Percentiles rank a stretch among this genome's conserved stretches.
Evolutionary conservation across 2,113 vertebrate genomes (phyloP).

Genomic region (Xiphias gladius): DNA sequence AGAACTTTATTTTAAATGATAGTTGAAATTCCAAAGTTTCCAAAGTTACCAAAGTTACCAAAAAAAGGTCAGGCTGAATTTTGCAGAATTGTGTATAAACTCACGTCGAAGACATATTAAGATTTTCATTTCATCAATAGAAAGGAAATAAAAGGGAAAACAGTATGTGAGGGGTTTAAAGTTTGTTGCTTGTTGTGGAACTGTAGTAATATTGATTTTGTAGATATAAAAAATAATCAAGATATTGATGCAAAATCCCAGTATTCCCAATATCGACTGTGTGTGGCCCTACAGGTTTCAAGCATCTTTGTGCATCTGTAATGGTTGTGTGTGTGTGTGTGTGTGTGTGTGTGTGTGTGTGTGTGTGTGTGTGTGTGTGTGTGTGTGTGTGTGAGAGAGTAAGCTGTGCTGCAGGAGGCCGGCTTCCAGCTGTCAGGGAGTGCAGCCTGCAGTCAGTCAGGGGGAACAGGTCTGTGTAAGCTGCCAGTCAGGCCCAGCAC

Average conservation of each 20-base stretch:
- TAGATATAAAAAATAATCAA: slow-evolving; percentile 20
- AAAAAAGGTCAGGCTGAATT: too few species aligned
- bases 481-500: slow-evolving; percentile 79
- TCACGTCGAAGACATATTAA: background rate
- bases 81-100: background rate
- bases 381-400: slow-evolving; percentile 14
- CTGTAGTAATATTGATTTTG: background rate
- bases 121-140: background rate
- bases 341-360: slow-evolving; percentile 11
- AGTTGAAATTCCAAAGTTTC: background rate
- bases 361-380: slow-evolving; percentile 11
- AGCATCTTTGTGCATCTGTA: slow-evolving; percentile 31
- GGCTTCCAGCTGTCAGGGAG: slow-evolving; percentile 76
- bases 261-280: slow-evolving; percentile 5
- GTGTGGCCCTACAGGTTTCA: slow-evolving; percentile 11
- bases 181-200: background rate
- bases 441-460: slow-evolving; percentile 76
- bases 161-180: background rate
- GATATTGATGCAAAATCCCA: slow-evolving; percentile 25
- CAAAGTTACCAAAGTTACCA: too few species aligned
- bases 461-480: slow-evolving; percentile 75
- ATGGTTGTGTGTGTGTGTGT: slow-evolving; percentile 10
- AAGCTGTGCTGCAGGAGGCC: slow-evolving; percentile 56
- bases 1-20: too few species aligned
- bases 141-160: background rate